These are phyloP conservation scores for Globodera rostochiensis DNA, from an alignment of 1,140 invertebrate species.

Conservation along the genomic window DNA sequence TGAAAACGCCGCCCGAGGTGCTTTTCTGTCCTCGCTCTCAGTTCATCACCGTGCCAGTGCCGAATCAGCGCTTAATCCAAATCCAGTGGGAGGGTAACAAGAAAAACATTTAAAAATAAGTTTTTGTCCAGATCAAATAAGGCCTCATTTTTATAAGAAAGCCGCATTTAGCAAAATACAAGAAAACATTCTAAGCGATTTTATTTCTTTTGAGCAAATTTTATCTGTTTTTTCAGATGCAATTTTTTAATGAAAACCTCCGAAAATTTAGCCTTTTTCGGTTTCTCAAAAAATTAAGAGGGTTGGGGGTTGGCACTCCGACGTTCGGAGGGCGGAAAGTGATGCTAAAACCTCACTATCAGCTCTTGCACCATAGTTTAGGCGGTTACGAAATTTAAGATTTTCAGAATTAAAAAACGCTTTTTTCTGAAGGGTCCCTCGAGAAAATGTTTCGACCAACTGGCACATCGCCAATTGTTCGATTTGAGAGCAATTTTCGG, in stretches of 20 bases:
- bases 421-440: constrained; percentile 5
- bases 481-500: constrained; percentile 33
- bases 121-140: too few relatives aligned
- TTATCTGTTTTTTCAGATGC: too few relatives aligned
- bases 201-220: too few relatives aligned
- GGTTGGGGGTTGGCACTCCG: background rate
- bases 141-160: too few relatives aligned
- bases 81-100: constrained; percentile 31
- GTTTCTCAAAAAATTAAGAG: background rate
- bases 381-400: background rate
- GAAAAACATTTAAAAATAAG: background rate
- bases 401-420: background rate
- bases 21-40: constrained; percentile 23
- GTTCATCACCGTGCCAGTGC: constrained; percentile 1
- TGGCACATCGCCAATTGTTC: constrained; percentile 21
- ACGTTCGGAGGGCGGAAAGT: too few relatives aligned
- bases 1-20: constrained; percentile 19
- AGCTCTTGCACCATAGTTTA: too few relatives aligned
- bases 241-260: too few relatives aligned
- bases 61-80: constrained; percentile 19
- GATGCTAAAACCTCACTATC: too few relatives aligned
- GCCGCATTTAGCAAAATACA: too few relatives aligned
- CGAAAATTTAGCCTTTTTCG: too few relatives aligned
- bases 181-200: too few relatives aligned
- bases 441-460: constrained; percentile 29